A percentile compares a stretch with the other conserved stretches of the same genome.
Conservation (phyloP, 2,113 vertebrate genomes). For the Hippocampus abdominalis region DNA sequence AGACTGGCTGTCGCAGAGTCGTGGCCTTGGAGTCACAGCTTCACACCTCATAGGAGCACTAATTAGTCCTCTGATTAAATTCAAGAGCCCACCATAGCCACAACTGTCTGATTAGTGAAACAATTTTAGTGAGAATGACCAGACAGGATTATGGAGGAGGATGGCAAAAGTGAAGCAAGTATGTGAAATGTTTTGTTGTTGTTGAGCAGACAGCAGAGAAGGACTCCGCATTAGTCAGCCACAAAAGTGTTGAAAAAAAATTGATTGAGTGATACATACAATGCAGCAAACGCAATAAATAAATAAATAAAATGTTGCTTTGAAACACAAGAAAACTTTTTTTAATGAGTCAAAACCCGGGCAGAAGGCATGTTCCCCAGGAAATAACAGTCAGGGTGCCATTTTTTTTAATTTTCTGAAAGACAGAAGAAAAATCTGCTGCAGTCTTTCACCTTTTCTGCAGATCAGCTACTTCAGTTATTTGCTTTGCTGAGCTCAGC, state of each 20-base stretch:
- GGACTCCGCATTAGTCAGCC: background rate
- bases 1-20: constrained; percentile 34
- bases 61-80: constrained; percentile 53
- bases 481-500: constrained; percentile 1
- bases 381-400: background rate
- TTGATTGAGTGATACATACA: too few relatives aligned
- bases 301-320: too few relatives aligned
- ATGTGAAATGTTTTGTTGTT: background rate
- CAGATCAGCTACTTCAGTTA: background rate
- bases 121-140: constrained; percentile 12
- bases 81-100: constrained; percentile 26
- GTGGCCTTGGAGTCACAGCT: constrained; percentile 30
- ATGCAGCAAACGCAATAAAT: too few relatives aligned
- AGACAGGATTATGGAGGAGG: constrained; percentile 17
- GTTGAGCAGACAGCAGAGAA: background rate
- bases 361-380: background rate
- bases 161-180: background rate
- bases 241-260: too few relatives aligned
- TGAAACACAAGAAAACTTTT: too few relatives aligned
- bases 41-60: constrained; percentile 46
- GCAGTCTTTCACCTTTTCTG: background rate
- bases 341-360: background rate
- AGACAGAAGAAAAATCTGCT: background rate
- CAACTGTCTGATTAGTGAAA: constrained; percentile 17
- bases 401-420: background rate